Percentiles rank a stretch among this genome's conserved stretches.
phyloP scores from a whole-genome alignment of 1,140 invertebrate genomes.

The Lutraria rhynchaena region DNA sequence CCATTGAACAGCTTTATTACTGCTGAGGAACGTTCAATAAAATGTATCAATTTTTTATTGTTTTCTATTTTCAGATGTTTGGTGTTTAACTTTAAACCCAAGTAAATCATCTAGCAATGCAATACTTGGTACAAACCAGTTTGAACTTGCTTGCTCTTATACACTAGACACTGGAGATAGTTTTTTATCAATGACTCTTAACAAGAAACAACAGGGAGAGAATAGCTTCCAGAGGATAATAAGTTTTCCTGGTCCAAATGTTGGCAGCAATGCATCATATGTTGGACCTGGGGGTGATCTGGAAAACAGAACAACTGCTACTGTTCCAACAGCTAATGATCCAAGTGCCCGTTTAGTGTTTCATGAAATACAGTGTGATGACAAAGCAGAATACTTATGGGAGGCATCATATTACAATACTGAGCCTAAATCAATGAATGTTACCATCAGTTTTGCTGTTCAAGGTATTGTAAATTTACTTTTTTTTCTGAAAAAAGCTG shows the following conservation, averaged over 20 bases:
- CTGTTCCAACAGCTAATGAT: not conserved
- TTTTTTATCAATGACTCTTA: not conserved
- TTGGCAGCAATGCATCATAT: not conserved
- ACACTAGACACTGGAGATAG: not conserved
- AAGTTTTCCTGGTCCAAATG: not conserved
- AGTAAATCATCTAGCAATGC: not conserved
- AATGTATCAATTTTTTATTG: no score
- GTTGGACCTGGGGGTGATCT: not conserved
- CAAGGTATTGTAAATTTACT: not conserved
- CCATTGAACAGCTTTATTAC: no score
- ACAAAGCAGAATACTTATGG: constrained; percentile 24
- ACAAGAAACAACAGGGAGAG: not conserved
- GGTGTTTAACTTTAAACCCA: not conserved
- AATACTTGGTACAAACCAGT: constrained; percentile 17
- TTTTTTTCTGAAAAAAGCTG: not conserved
- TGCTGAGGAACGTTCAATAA: no score
- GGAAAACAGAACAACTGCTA: not conserved
- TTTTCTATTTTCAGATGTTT: constrained; percentile 30
- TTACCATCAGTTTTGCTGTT: not conserved
- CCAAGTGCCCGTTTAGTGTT: constrained; percentile 1
- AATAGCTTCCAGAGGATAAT: not conserved
- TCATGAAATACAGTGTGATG: constrained; percentile 17
- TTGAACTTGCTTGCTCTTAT: constrained; percentile 13
- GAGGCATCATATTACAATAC: not conserved
- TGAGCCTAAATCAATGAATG: not conserved